Conservation (phyloP, 2,797 vertebrate genomes). For the Sciaenops ocellatus region DNA sequence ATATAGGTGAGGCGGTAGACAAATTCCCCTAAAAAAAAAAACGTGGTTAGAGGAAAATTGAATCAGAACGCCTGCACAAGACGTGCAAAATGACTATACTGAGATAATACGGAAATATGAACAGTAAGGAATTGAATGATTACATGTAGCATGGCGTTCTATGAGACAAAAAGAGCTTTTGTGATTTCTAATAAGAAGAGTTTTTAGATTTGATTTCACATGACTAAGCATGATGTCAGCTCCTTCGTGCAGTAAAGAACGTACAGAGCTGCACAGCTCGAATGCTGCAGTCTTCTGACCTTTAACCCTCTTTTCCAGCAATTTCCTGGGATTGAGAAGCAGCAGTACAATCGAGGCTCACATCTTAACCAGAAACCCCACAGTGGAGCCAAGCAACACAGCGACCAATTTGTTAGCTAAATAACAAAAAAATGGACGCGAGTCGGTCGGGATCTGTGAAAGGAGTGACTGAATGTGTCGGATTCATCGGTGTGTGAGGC, state of each 20-base stretch:
- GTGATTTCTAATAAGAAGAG: not conserved
- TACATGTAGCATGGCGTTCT: not conserved
- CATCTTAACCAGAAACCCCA: slow-evolving; percentile 14
- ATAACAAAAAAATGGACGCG: not conserved
- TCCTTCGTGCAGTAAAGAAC: slow-evolving; percentile 1
- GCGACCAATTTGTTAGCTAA: slow-evolving; percentile 1
- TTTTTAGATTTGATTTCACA: slow-evolving; percentile 21
- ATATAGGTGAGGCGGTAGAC: slow-evolving; percentile 36
- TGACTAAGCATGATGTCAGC: slow-evolving; percentile 3
- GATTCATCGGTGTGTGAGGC: not conserved
- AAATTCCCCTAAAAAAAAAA: slow-evolving; percentile 21
- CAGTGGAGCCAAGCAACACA: slow-evolving; percentile 5
- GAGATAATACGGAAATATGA: not conserved
- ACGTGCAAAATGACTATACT: not conserved
- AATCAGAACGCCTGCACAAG: not conserved
- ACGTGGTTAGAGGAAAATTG: slow-evolving; percentile 5
- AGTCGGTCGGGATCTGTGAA: not conserved
- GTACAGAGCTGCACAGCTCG: slow-evolving; percentile 11
- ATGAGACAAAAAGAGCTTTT: not conserved
- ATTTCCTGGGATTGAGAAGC: slow-evolving; percentile 51
- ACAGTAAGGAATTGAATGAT: not conserved
- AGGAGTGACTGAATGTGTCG: not conserved
- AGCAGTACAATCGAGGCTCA: slow-evolving; percentile 32
- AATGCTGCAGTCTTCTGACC: slow-evolving; percentile 26
- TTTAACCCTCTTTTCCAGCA: slow-evolving; percentile 31